Percentiles rank a stretch among this genome's conserved stretches.
These are phyloP conservation scores for Atrina japonica DNA, from an alignment of 2,888 invertebrate genomes.

Conservation along the genomic window DNA sequence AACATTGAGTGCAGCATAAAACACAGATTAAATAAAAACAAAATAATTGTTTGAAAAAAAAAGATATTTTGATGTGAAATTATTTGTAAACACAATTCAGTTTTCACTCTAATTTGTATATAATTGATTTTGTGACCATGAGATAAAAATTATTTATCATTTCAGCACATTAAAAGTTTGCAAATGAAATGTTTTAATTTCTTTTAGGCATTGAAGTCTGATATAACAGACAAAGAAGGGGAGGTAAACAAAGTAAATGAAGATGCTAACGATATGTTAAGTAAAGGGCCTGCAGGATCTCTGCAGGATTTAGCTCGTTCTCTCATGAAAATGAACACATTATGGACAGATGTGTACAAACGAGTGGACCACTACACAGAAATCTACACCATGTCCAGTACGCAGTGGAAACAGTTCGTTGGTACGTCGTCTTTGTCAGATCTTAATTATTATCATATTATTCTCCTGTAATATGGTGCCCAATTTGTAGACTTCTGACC, in stretches of 20 bases:
- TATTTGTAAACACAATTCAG: too few relatives aligned
- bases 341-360: constrained; percentile 75
- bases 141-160: too few relatives aligned
- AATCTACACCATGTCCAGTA: constrained; percentile 68
- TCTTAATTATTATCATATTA: too few relatives aligned
- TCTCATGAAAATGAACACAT: constrained; percentile 70
- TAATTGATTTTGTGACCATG: too few relatives aligned
- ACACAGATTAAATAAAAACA: too few relatives aligned
- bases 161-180: too few relatives aligned
- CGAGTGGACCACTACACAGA: constrained; percentile 71
- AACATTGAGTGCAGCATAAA: too few relatives aligned
- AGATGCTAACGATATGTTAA: constrained; percentile 67
- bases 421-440: constrained; percentile 54
- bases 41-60: background rate
- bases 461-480: too few relatives aligned
- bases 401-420: constrained; percentile 74
- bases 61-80: background rate
- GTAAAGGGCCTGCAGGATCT: constrained; percentile 65
- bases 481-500: too few relatives aligned
- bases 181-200: background rate
- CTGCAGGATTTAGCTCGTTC: constrained; percentile 71
- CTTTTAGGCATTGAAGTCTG: constrained; percentile 62
- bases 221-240: constrained; percentile 61
- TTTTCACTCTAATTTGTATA: too few relatives aligned
- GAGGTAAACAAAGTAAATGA: constrained; percentile 67